These are phyloP conservation scores for Phocoena sinus DNA, from an alignment of 2,113 vertebrate species.

Conservation along the genomic window DNA sequence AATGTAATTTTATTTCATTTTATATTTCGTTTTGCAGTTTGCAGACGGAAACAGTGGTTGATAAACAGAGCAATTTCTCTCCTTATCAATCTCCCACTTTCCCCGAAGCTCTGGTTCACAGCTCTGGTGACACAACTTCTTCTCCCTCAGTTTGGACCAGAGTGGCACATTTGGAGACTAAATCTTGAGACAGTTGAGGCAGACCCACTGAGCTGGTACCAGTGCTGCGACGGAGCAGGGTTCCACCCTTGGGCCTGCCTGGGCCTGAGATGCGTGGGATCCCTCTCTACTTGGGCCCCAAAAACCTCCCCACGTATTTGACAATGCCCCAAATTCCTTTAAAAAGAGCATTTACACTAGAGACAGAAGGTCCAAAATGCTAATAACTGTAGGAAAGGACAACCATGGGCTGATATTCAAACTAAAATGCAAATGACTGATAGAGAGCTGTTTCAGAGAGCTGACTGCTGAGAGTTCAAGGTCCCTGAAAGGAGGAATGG, in stretches of 20 bases:
- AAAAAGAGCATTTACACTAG: not conserved
- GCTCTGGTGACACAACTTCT: not conserved
- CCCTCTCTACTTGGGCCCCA: not conserved
- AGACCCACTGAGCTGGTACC: not conserved
- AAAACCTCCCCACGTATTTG: not conserved
- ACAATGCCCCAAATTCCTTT: not conserved
- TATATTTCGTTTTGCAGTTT: not conserved
- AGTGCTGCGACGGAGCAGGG: too few species aligned
- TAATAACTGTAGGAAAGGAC: not conserved
- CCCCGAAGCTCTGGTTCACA: not conserved
- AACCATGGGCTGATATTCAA: not conserved
- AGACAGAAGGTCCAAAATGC: not conserved
- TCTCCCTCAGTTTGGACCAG: not conserved
- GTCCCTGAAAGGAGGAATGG: not conserved
- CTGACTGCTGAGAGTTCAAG: not conserved
- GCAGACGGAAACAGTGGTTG: not conserved
- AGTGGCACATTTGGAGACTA: not conserved
- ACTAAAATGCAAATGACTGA: not conserved
- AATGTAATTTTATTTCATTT: not conserved
- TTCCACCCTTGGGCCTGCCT: fast-evolving
- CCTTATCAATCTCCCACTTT: not conserved
- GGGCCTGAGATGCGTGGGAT: not conserved
- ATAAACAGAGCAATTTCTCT: not conserved
- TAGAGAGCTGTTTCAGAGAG: not conserved
- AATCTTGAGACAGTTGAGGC: not conserved